These are phyloP conservation scores for Ranitomeya imitator DNA, from an alignment of 2,113 vertebrate species.

Conservation along the genomic window DNA sequence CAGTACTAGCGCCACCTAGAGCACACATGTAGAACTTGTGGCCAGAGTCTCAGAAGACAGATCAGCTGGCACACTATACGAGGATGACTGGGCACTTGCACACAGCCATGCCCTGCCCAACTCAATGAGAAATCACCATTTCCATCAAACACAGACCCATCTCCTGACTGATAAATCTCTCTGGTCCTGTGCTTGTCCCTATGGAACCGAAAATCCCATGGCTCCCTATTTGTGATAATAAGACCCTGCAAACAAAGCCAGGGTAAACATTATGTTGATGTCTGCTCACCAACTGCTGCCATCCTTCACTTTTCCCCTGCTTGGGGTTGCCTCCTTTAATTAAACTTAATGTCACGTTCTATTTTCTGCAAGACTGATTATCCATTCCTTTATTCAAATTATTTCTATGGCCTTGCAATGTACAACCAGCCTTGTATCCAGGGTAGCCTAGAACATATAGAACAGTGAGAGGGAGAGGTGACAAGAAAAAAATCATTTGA, in stretches of 20 bases:
- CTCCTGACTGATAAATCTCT: conserved; percentile 18
- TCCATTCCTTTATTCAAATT: conserved; percentile 66
- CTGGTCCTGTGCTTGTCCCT: neutral
- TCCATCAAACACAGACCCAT: neutral
- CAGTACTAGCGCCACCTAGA: neutral
- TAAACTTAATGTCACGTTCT: conserved; percentile 73
- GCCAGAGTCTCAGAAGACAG: neutral
- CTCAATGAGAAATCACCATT: neutral
- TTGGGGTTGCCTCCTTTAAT: conserved; percentile 71
- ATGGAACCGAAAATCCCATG: conserved; percentile 6
- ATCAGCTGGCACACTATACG: neutral
- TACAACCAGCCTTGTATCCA: too few species aligned
- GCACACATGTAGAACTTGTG: neutral
- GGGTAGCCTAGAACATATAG: conserved; percentile 15
- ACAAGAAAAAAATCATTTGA: neutral
- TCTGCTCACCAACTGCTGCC: conserved; percentile 61
- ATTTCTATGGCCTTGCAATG: conserved; percentile 66
- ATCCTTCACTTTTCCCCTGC: conserved; percentile 57
- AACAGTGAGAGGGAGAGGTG: neutral
- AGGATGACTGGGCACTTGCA: neutral
- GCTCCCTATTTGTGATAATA: conserved; percentile 28
- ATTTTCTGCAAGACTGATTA: conserved; percentile 69
- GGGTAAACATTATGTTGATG: conserved; percentile 20
- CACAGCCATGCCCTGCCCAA: conserved; percentile 20
- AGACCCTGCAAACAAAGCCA: conserved; percentile 39